phyloP scores from a whole-genome alignment of 2,797 vertebrate genomes.

The Pangasius krempfi region DNA sequence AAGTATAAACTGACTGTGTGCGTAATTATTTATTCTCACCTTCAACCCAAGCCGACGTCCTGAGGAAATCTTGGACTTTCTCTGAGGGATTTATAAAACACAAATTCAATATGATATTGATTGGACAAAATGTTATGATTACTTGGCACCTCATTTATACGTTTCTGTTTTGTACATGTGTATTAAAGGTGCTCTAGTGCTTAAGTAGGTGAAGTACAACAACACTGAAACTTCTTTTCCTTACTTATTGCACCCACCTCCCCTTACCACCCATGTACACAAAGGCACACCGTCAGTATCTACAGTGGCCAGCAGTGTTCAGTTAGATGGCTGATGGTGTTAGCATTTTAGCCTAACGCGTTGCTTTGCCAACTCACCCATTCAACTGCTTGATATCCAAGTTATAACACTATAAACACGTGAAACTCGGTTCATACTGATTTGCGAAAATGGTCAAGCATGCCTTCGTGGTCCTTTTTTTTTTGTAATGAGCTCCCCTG shows the following conservation, averaged over 20 bases:
- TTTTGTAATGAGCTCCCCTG: background rate
- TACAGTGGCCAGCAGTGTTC: background rate
- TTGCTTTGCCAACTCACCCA: background rate
- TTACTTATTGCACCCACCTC: background rate
- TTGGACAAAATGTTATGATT: background rate
- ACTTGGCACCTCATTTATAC: background rate
- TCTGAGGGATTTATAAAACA: slow-evolving; percentile 50
- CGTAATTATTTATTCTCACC: slow-evolving; percentile 47
- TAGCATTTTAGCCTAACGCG: background rate
- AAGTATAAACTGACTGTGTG: background rate
- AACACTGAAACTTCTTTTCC: background rate
- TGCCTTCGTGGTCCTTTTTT: background rate
- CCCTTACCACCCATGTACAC: background rate
- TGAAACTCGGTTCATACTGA: background rate
- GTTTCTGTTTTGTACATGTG: background rate
- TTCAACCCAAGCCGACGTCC: slow-evolving; percentile 70
- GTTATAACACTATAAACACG: background rate
- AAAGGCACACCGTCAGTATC: background rate
- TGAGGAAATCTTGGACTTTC: slow-evolving; percentile 69
- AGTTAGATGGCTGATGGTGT: background rate
- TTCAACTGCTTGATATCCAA: background rate
- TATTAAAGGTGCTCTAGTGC: background rate
- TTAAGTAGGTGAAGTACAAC: background rate
- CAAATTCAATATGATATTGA: background rate
- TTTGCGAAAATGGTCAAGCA: background rate